Evolutionary conservation across 2,113 vertebrate genomes (phyloP).

Genomic region (Cygnus atratus): DNA sequence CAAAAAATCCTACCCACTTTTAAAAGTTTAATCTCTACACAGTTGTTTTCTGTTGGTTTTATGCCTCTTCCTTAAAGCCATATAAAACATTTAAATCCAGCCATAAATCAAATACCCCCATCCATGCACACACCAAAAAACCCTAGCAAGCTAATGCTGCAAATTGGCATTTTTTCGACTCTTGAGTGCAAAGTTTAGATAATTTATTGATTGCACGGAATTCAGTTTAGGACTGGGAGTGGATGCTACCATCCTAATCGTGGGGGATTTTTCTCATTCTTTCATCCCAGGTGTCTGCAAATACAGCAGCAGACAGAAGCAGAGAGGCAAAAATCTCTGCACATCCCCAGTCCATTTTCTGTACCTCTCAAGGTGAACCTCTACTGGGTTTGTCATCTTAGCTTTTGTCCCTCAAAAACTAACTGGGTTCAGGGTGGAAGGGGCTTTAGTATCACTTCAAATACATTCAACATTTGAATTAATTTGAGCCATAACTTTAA

Average conservation of each 20-base stretch:
- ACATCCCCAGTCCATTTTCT: neutral
- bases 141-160: neutral
- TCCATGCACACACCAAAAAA: neutral
- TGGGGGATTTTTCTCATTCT: neutral
- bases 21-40: neutral
- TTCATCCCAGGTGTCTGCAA: neutral
- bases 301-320: neutral
- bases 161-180: neutral
- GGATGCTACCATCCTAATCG: too few species aligned
- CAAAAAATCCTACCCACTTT: neutral
- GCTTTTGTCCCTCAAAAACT: neutral
- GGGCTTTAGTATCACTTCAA: neutral
- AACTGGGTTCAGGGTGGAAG: neutral
- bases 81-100: neutral
- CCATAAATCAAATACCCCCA: neutral
- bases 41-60: neutral
- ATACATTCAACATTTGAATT: neutral
- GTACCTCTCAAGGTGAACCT: neutral
- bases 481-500: neutral
- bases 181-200: neutral
- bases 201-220: neutral
- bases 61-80: neutral
- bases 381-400: neutral
- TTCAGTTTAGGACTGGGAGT: neutral
- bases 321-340: neutral